Evolutionary conservation across 1,140 invertebrate species (phyloP), one percentile per base, ranked within the genome.

Genomic region (Caerostris extrusa): DNA sequence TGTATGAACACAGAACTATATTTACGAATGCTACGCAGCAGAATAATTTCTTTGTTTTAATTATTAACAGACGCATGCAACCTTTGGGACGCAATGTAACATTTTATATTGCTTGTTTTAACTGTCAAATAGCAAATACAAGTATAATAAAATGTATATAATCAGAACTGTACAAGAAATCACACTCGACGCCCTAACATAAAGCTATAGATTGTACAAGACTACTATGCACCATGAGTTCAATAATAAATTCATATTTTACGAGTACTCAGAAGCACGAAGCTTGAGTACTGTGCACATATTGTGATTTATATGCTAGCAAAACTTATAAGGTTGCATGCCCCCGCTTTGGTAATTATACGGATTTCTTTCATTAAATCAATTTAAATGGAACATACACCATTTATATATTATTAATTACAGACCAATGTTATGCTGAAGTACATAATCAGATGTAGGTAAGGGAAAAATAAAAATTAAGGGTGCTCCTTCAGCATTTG

Each of bases 1-100:
- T 87, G 71, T 77, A 93, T 93, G 83, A 93, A 93, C 91, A 93
- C 83, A 93, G 82, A 93, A 93, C 91, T 93, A 93, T 93, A 83
- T 93, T 87, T 86, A 86, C 81, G 81, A 81, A 87, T 61, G 77
- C 81, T 93, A 93, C 82, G 85, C 91, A 93, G 90, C 90, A 90
- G 55, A 69, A 85, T 53, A 17, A 8, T 53, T 71, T 55, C 19
- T 69, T 34, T 34, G 34, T 34, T 34, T 34, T 34, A 34, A 34
- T 34, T 86, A 19, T 64, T 55, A 83, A 71, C 55, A 86, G 91
- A 87, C 50, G 91, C 91, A 93, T 93, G 91, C 91, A 93, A 93
- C 91, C 91, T 87, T 91, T 83, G 83, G 91, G 91, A 93, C 91
- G 91, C 91, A 93, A 93, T 93, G 82, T 86, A 93, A 93, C 57